A percentile compares a stretch with the other conserved stretches of the same genome.
phyloP scores from a whole-genome alignment of 2,113 vertebrate species.

The Cyphomyrus plagiostoma region DNA sequence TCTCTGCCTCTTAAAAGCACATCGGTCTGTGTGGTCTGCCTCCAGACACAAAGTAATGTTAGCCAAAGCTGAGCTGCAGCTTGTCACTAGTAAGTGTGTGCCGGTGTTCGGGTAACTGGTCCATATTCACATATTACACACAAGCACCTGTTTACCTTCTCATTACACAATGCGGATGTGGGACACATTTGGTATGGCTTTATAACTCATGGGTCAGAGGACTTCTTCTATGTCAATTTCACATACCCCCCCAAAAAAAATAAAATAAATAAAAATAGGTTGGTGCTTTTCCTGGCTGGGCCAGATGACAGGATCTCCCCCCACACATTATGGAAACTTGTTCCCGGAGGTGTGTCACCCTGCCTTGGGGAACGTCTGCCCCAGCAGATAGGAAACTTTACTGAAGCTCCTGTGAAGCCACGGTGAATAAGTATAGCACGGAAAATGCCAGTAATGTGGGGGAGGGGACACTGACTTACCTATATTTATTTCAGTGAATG shows the following conservation, averaged over 20 bases:
- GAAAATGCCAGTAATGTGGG: background rate
- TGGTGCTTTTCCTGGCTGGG: background rate
- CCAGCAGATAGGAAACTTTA: background rate
- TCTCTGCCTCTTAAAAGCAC: slow-evolving; percentile 32
- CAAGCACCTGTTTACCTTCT: background rate
- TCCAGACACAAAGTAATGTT: slow-evolving; percentile 31
- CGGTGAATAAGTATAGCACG: background rate
- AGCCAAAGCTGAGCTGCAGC: slow-evolving; percentile 22
- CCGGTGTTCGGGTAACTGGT: background rate
- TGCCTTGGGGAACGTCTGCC: background rate
- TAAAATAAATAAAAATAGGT: background rate
- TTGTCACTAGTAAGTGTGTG: slow-evolving; percentile 26
- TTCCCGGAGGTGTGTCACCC: background rate
- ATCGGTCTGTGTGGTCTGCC: slow-evolving; percentile 53
- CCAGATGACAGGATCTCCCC: background rate
- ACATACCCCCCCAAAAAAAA: background rate
- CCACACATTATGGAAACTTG: background rate
- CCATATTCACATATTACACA: background rate
- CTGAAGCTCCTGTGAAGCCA: background rate
- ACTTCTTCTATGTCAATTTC: background rate
- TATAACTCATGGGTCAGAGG: background rate
- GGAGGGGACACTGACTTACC: background rate
- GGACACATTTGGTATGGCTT: background rate
- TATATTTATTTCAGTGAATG: background rate
- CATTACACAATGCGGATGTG: background rate